Evolutionary conservation across 2,888 invertebrate genomes (phyloP), one percentile per base, ranked within the genome.

Genomic region (Rotaria macrura): DNA sequence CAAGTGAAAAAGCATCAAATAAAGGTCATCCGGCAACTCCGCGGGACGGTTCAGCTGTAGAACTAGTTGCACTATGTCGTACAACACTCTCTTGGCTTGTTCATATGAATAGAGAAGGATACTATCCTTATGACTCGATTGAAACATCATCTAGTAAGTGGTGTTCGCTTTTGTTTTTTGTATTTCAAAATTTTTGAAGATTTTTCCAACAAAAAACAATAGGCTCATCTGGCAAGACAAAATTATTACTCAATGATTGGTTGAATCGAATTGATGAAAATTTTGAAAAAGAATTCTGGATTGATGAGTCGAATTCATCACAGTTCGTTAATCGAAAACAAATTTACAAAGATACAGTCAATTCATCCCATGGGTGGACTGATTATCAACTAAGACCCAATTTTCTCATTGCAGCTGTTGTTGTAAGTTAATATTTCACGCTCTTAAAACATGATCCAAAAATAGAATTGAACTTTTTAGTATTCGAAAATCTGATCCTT

Each of bases 361-460:
- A 94, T 38, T 94, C 95, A 1, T 92, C 93, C 0, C 94, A 94
- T 87, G 93, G 93, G 87, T 98, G 95, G 95, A 93, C 95, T 84
- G 97, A 99, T 93, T 97, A 94, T 92, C 98, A 98, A 91, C 92
- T 99, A 88, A 93, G 98, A 87, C 95, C 96, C 89, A 99, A 99
- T 92, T 97, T 95, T 91, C 93, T 95, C 20, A 93, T 99, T 85
- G 94, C 97, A 14, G 95, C 99, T 94, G 94, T 94, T 84, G 94
- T 94, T 87, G 14, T 49, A 49, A 49, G 49, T 49, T 47, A 9
- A 6, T 47, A 6, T 12, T 47, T 47, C 12, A 47, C 12, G 47
- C 12, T 47, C 47, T 47, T 47, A 9, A 9, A 9, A 47, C 6
- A 47, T 47, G 12, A 49, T 2, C 5, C 10, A 49, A 49, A 14